These are phyloP conservation scores for Drosophila aldrichi DNA, from an alignment of 2,888 invertebrate genomes.

Conservation along the genomic window DNA sequence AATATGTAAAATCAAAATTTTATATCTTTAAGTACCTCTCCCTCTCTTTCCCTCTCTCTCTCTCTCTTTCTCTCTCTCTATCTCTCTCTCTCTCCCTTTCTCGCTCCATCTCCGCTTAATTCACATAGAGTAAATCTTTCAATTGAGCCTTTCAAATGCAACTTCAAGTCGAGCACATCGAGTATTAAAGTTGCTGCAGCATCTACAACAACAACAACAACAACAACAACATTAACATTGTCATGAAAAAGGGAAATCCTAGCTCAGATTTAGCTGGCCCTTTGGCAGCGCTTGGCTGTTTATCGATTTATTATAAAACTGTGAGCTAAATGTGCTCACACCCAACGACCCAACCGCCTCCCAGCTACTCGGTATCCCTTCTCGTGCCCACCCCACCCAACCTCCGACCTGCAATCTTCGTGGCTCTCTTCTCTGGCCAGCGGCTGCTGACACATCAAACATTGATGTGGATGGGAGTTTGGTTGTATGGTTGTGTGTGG, in stretches of 20 bases:
- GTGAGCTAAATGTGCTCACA: conserved; percentile 53
- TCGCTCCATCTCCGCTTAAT: too few species aligned
- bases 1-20: too few species aligned
- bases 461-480: conserved; percentile 67
- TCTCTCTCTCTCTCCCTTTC: background rate
- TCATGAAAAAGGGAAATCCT: conserved; percentile 36
- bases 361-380: background rate
- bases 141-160: conserved; percentile 25
- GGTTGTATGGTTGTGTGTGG: conserved; percentile 13
- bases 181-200: conserved; percentile 21
- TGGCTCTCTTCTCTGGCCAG: conserved; percentile 26
- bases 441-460: conserved; percentile 74
- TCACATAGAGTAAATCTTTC: background rate
- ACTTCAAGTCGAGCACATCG: background rate
- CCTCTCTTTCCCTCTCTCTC: background rate
- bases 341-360: conserved; percentile 35
- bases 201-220: background rate
- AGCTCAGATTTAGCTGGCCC: conserved; percentile 42
- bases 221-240: background rate
- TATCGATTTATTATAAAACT: conserved; percentile 76
- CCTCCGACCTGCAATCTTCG: background rate
- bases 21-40: too few species aligned
- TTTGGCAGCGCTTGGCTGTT: conserved; percentile 32
- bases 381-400: background rate
- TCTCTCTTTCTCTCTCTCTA: background rate